These are phyloP conservation scores for Lagodon rhomboides DNA, from an alignment of 2,797 vertebrate genomes.

Conservation along the genomic window DNA sequence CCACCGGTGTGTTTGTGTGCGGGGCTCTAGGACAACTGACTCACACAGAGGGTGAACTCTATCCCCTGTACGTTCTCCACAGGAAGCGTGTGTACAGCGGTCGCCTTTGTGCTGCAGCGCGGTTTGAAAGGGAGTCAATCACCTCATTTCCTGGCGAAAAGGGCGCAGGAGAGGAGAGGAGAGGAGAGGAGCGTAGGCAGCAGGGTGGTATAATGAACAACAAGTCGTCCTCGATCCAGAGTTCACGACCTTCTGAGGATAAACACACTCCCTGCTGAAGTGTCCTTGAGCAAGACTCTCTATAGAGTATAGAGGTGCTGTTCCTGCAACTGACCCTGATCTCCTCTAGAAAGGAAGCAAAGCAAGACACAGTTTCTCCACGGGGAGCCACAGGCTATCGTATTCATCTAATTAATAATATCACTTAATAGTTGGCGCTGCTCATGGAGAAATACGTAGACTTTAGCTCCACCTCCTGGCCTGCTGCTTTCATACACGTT, in stretches of 20 bases:
- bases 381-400: constrained; percentile 14
- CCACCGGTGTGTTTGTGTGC: constrained; percentile 36
- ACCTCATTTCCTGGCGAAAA: constrained; percentile 71
- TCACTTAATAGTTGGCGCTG: constrained; percentile 22
- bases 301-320: constrained; percentile 20
- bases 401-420: constrained; percentile 20
- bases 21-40: constrained; percentile 44
- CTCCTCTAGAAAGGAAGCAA: constrained; percentile 19
- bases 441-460: constrained; percentile 4
- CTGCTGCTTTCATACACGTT: background rate
- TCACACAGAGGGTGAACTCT: constrained; percentile 64
- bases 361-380: constrained; percentile 21
- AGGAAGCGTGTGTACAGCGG: constrained; percentile 69
- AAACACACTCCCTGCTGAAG: constrained; percentile 63
- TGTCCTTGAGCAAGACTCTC: constrained; percentile 59
- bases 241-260: constrained; percentile 54
- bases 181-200: constrained; percentile 7
- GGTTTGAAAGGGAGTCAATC: constrained; percentile 69
- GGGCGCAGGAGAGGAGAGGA: constrained; percentile 31
- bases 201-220: constrained; percentile 45
- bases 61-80: constrained; percentile 57
- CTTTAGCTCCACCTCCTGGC: constrained; percentile 69
- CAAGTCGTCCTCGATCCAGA: constrained; percentile 44
- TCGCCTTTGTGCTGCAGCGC: constrained; percentile 66
- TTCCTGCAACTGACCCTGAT: constrained; percentile 23